Evolutionary conservation across 2,113 vertebrate species (phyloP).

Genomic region (Bungarus multicinctus): DNA sequence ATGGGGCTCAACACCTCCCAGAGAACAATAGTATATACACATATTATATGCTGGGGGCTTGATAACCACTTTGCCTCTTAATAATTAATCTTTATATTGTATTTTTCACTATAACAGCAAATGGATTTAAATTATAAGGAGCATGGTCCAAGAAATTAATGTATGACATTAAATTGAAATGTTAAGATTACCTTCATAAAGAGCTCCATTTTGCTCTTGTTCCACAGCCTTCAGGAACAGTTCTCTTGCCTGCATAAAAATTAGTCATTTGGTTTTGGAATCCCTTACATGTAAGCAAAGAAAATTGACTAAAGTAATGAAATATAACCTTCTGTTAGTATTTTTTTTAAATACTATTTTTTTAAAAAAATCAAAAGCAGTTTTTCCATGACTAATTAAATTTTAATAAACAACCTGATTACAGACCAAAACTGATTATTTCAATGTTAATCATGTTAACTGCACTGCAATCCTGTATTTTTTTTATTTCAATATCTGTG

Average conservation of each 20-base stretch:
- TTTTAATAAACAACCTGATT: background rate
- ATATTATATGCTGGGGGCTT: background rate
- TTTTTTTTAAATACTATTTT: background rate
- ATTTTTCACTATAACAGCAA: background rate
- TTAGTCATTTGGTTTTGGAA: slow-evolving; percentile 44
- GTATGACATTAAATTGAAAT: background rate
- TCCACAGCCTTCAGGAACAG: slow-evolving; percentile 95
- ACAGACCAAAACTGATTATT: background rate
- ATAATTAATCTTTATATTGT: background rate
- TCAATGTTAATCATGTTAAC: background rate
- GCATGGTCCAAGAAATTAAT: background rate
- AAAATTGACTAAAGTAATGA: slow-evolving; percentile 2
- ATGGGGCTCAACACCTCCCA: background rate
- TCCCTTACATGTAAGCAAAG: slow-evolving; percentile 5
- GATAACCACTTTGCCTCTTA: background rate
- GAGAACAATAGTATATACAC: background rate
- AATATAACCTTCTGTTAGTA: background rate
- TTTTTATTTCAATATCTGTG: background rate
- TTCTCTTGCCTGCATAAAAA: slow-evolving; percentile 84
- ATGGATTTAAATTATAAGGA: background rate
- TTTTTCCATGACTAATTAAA: background rate
- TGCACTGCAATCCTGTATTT: background rate
- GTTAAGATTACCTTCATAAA: slow-evolving; percentile 86
- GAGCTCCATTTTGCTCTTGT: slow-evolving; percentile 93
- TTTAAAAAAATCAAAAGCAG: background rate